phyloP scores from a whole-genome alignment of 1,140 invertebrate genomes.

The Onthophagus taurus region DNA sequence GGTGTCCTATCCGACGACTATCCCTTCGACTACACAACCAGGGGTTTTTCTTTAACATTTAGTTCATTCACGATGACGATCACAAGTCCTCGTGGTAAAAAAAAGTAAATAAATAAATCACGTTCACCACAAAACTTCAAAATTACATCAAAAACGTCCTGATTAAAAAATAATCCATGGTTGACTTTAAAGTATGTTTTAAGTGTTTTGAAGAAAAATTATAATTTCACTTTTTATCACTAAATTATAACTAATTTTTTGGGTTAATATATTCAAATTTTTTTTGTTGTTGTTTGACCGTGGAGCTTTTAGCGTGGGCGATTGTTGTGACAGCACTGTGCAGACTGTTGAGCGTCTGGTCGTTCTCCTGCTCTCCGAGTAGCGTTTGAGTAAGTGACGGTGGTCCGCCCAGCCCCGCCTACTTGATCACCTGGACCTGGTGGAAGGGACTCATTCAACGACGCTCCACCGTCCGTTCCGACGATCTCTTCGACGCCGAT shows the following conservation, averaged over 20 bases:
- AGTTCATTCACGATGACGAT: background rate
- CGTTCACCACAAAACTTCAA: background rate
- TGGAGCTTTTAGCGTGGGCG: conserved; percentile 12
- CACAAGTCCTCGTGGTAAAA: no score
- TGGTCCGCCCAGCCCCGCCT: conserved; percentile 30
- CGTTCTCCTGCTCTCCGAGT: conserved; percentile 21
- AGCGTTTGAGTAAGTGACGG: conserved; percentile 35
- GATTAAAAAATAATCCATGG: background rate
- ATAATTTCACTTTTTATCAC: background rate
- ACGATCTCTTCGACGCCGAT: no score
- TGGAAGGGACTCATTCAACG: background rate
- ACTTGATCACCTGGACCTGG: conserved; percentile 31
- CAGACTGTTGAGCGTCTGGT: conserved; percentile 25
- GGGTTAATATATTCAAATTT: no score
- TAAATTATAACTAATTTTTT: background rate
- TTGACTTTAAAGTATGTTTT: background rate
- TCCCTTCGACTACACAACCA: background rate
- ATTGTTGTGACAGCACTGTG: conserved; percentile 21
- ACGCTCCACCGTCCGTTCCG: background rate
- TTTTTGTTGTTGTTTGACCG: background rate
- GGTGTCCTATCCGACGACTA: conserved; percentile 17
- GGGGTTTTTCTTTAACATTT: background rate
- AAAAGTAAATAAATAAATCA: no score
- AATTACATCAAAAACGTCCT: background rate
- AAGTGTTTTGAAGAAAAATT: background rate